Evolutionary conservation across 2,113 vertebrate species (phyloP).

Genomic region (Paramormyrops kingsleyae): DNA sequence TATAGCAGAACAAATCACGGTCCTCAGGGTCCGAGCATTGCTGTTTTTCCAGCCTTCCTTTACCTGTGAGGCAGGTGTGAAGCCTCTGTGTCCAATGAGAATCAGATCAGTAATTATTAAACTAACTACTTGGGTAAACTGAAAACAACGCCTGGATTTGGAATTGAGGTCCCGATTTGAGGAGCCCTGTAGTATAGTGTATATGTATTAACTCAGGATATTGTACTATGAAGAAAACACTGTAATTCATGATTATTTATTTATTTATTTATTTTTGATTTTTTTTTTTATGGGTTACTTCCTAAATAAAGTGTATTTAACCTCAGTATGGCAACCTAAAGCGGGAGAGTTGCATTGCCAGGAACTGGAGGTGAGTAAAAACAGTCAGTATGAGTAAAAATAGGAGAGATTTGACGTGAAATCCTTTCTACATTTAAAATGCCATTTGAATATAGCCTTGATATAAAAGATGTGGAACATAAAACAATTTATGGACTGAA

Average conservation of each 20-base stretch:
- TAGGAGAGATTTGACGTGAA: background rate
- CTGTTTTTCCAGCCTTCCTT: background rate
- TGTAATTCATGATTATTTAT: background rate
- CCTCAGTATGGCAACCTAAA: background rate
- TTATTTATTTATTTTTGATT: background rate
- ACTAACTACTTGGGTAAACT: background rate
- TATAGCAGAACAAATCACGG: background rate
- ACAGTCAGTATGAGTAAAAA: background rate
- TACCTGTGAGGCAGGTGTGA: background rate
- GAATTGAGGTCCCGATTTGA: no score
- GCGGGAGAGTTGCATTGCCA: background rate
- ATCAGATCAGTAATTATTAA: no score
- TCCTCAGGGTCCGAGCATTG: background rate
- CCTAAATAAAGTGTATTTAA: background rate
- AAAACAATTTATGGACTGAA: background rate
- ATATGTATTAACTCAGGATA: no score
- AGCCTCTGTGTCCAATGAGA: no score
- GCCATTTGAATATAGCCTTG: background rate
- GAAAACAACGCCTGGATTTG: background rate
- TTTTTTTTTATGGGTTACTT: background rate
- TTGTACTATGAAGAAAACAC: background rate
- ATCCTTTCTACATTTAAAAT: background rate
- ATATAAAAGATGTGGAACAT: background rate
- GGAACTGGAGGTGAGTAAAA: background rate
- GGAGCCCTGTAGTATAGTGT: no score